phyloP scores from a whole-genome alignment of 1,140 invertebrate species.

The Mycetomoellerius zeteki region DNA sequence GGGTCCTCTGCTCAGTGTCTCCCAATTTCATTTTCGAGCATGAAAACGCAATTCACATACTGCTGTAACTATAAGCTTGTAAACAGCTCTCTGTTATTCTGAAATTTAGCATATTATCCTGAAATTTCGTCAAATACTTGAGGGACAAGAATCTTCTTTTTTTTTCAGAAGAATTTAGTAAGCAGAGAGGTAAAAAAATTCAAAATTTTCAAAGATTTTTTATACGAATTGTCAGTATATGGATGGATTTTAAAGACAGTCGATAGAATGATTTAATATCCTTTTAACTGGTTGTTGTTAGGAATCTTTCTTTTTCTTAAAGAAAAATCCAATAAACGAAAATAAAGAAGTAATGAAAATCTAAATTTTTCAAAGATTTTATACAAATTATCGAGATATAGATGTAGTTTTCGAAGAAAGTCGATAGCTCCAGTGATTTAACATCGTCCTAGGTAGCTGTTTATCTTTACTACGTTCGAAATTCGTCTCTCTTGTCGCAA shows the following conservation, averaged over 20 bases:
- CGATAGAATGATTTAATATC: constrained; percentile 19
- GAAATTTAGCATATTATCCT: neutral
- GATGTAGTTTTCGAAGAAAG: neutral
- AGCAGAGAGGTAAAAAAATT: neutral
- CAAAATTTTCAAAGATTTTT: neutral
- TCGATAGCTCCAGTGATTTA: constrained; percentile 7
- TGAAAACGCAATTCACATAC: neutral
- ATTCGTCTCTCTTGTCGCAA: constrained; percentile 1
- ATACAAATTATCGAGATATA: neutral
- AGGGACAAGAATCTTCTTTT: neutral
- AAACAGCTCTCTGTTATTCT: neutral
- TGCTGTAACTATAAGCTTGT: neutral
- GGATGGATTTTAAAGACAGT: neutral
- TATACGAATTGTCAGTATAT: neutral
- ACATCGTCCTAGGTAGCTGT: neutral
- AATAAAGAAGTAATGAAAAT: neutral
- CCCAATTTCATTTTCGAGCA: constrained; percentile 28
- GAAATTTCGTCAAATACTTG: neutral
- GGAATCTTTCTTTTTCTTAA: neutral
- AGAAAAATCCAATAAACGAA: neutral
- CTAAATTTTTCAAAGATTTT: neutral
- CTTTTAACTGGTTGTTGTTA: neutral
- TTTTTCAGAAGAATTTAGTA: neutral
- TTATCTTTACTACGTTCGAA: constrained; percentile 4
- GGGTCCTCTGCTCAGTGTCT: constrained; percentile 51